Evolutionary conservation across 37 sponge, comb jelly and placozoan genomes (phyloP), one percentile per base, ranked within the genome.

Genomic region (Hormiphora californensis): DNA sequence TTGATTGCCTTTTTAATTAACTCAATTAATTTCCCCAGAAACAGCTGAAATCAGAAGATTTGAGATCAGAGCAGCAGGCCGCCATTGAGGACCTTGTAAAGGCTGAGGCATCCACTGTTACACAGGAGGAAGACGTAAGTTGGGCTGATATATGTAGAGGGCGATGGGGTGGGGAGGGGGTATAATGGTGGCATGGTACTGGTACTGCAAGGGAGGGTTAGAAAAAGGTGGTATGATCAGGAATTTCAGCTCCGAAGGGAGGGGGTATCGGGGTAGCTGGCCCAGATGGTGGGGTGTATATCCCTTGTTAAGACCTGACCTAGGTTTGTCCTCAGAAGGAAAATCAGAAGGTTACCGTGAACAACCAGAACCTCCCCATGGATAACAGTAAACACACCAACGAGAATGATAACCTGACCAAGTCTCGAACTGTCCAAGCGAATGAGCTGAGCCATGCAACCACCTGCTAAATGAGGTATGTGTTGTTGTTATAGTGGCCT

Each of bases 341-440:
- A 73, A 73, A 73, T 46, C 61, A 57, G 27, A 23, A 5, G 61
- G 38, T 19, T 31, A 15, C 81, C 8, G 44, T 73, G 2, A 73
- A 73, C 46, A 73, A 73, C 46, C 81, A 73, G 23, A 73, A 73
- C 44, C 21, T 73, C n/a, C 40, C 40, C 46, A 46, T 73, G 38
- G 81, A 73, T 28, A 73, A 73, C 81, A 43, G 43, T 23, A 57
- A 57, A 40, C 27, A 8, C 9, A 40, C 40, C n/a, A 1, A 5
- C 32, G 81, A 73, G 46, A 73, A 73, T 30, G 68, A 65, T 4
- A 65, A 65, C 39, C n/a, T 73, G 27, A 73, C 81, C 7, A 73
- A 73, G 43, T 23, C n/a, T 28, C 30, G n/a, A 4, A 73, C 46
- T 22, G 43, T 73, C 59, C 59, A 57, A 30, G 46, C 38, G 4